Conservation (phyloP, 2,113 vertebrate genomes). For the Sinocyclocheilus anophthalmus region DNA sequence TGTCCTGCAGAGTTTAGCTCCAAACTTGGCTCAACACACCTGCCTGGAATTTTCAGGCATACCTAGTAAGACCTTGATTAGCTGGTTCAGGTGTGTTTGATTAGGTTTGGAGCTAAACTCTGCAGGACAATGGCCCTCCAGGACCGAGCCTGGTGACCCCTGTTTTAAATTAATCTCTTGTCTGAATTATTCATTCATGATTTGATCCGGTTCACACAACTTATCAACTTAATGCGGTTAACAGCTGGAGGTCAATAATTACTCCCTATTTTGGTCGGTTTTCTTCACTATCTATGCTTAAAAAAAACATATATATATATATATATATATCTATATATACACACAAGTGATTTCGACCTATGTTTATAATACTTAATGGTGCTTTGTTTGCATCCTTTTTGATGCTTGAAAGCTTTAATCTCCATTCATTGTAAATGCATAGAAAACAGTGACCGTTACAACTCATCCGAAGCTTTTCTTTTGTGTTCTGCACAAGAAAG, state of each 20-base stretch:
- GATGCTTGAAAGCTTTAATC: not conserved
- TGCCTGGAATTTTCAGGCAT: too few relatives aligned
- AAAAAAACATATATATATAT: not conserved
- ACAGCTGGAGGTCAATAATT: not conserved
- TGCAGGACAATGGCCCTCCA: too few relatives aligned
- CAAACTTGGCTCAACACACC: too few relatives aligned
- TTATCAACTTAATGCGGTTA: not conserved
- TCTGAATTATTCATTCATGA: not conserved
- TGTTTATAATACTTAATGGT: too few relatives aligned
- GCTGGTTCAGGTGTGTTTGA: too few relatives aligned
- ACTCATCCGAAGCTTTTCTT: not conserved
- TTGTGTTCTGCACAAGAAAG: not conserved
- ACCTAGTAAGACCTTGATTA: too few relatives aligned
- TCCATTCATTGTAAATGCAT: not conserved
- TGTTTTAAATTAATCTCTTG: not conserved
- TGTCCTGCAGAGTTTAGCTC: too few relatives aligned
- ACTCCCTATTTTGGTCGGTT: not conserved
- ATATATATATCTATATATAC: too few relatives aligned
- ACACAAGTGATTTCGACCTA: too few relatives aligned
- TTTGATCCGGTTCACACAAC: not conserved
- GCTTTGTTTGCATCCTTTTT: not conserved
- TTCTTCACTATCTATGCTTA: not conserved
- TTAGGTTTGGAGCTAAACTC: too few relatives aligned
- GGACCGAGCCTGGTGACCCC: too few relatives aligned
- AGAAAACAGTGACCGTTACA: not conserved